Evolutionary conservation across 2,888 invertebrate species (phyloP), one percentile per base, ranked within the genome.

Genomic region (Zaprionus lineosus): DNA sequence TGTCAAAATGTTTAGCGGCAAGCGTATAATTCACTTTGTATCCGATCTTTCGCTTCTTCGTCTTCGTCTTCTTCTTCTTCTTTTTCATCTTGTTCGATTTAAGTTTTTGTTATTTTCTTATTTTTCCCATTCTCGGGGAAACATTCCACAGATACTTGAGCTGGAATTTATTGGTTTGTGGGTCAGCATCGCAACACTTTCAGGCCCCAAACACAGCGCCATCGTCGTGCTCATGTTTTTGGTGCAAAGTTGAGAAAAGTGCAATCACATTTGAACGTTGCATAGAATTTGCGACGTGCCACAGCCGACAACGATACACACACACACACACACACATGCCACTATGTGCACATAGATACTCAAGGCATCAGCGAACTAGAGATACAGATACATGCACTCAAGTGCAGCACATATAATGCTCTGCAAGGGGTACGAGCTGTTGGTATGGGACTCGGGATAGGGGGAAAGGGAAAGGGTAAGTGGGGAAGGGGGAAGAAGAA

Each of bases 101-200:
- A 15, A 9, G 36, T 24, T 16, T 26, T 15, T 37, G 7, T 18
- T n/a, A 44, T 24, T 31, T 46, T 19, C 19, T 19, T 19, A 3
- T 14, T 46, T 37, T 26, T 33, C n/a, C 29, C n/a, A n/a, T 48
- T 61, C 21, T 57, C 39, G 44, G 46, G 37, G 58, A 74, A 83
- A 74, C 85, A 79, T 79, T 79, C 86, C 70, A 34, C 18, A 66
- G 70, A 86, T 84, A 64, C 55, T 84, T 66, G 64, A 59, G 78
- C 83, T 84, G 79, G 86, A 79, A 79, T 86, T 86, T 79, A 79
- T 79, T 83, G 85, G 76, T 86, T 81, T 81, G 84, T 81, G 85
- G 81, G 81, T 81, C 81, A 82, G 58, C 69, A 60, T 67, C 47
- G 68, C 68, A 69, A 69, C 74, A 69, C 68, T 74, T 69, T 69